Evolutionary conservation across 1,140 invertebrate genomes (phyloP).

Genomic region (Temnothorax curvispinosus): DNA sequence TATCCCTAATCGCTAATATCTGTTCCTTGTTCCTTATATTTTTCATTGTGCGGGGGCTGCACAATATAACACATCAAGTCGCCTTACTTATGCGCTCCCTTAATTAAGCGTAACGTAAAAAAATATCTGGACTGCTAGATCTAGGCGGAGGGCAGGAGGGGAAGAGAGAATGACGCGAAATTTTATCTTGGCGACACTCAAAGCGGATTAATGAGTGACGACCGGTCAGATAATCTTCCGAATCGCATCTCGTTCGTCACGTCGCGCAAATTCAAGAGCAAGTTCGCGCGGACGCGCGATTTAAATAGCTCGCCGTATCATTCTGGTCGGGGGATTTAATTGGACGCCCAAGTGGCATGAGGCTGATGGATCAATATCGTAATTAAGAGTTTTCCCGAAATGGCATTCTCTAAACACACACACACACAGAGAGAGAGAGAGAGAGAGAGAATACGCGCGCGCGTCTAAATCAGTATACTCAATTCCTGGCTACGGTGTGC

Average conservation of each 20-base stretch:
- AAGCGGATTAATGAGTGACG: neutral
- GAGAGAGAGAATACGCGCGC: neutral
- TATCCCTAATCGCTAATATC: too few relatives aligned
- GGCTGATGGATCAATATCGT: conserved; percentile 36
- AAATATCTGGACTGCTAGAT: conserved; percentile 30
- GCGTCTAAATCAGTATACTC: conserved; percentile 29
- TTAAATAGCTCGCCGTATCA: conserved; percentile 16
- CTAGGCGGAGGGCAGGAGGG: neutral
- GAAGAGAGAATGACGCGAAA: neutral
- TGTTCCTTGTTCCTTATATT: too few relatives aligned
- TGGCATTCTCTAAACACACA: conserved; percentile 17
- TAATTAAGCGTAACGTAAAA: neutral
- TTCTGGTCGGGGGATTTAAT: conserved; percentile 14
- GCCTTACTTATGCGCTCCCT: neutral
- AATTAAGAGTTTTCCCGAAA: conserved; percentile 49
- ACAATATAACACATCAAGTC: neutral
- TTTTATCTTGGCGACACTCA: neutral
- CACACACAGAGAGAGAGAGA: neutral
- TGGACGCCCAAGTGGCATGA: conserved; percentile 7
- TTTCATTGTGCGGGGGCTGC: too few relatives aligned
- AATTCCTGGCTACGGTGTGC: neutral
- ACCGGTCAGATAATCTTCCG: neutral
- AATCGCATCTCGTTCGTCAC: neutral
- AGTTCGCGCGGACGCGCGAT: neutral
- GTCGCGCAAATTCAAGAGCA: conserved; percentile 30